Percentiles rank a stretch among this genome's conserved stretches.
Conservation (phyloP, 2,797 vertebrate species). For the Gymnopithys bicolor region DNA sequence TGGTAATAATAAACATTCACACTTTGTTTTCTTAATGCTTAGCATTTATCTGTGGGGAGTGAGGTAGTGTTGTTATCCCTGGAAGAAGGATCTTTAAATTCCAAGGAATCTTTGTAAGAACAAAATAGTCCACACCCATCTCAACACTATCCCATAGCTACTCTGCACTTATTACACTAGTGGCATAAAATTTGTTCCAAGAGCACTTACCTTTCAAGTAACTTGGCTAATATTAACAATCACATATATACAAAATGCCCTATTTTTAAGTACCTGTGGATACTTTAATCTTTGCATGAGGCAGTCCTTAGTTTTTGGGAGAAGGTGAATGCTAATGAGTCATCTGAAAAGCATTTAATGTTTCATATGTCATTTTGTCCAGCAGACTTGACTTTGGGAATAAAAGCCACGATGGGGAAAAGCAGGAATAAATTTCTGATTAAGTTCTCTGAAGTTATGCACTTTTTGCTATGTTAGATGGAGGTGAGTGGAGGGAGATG, state of each 20-base stretch:
- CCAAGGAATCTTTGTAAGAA: conserved; percentile 28
- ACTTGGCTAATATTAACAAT: neutral
- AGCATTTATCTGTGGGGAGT: neutral
- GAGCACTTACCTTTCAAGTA: conserved; percentile 3
- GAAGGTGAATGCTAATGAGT: neutral
- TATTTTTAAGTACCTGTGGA: neutral
- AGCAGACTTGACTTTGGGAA: neutral
- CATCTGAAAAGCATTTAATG: neutral
- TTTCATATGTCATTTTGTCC: neutral
- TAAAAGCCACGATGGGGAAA: neutral
- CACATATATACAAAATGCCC: neutral
- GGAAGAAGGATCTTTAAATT: neutral
- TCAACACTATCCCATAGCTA: conserved; percentile 61
- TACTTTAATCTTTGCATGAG: neutral
- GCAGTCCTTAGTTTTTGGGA: neutral
- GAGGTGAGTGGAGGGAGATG: neutral
- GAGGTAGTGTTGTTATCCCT: neutral
- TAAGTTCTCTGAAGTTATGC: neutral
- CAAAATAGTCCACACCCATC: conserved; percentile 41
- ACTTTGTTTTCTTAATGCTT: neutral
- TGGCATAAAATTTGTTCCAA: conserved; percentile 73
- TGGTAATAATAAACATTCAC: neutral
- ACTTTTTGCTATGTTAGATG: neutral
- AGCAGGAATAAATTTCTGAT: neutral
- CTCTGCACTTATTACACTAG: conserved; percentile 74